Evolutionary conservation across 2,888 invertebrate genomes (phyloP).

Genomic region (Coleophora deauratella): DNA sequence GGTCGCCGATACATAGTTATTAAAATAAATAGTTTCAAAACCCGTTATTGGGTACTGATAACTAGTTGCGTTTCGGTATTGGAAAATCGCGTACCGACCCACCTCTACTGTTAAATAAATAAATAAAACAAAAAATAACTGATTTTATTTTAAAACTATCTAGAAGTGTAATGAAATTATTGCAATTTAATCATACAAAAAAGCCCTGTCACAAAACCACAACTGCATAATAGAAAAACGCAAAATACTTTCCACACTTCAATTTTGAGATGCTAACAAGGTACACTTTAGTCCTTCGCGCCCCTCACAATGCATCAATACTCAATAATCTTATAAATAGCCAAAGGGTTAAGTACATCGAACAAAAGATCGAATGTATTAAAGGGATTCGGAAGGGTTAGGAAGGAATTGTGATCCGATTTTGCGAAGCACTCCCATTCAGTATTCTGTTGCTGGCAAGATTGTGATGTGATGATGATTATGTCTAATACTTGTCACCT

Average conservation of each 20-base stretch:
- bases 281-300: constrained; percentile 59
- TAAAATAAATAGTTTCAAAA: too few relatives aligned
- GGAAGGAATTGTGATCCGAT: constrained; percentile 37
- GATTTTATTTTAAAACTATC: too few relatives aligned
- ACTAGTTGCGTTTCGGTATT: too few relatives aligned
- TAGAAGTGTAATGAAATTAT: too few relatives aligned
- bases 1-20: too few relatives aligned
- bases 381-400: constrained; percentile 21
- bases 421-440: constrained; percentile 22
- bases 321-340: constrained; percentile 70
- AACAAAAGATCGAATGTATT: constrained; percentile 27
- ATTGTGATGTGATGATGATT: too few relatives aligned
- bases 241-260: constrained; percentile 12
- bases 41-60: too few relatives aligned
- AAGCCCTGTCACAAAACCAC: constrained; percentile 18
- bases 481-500: too few relatives aligned
- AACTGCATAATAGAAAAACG: constrained; percentile 6
- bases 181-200: neutral
- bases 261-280: constrained; percentile 37
- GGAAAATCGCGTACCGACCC: too few relatives aligned
- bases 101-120: too few relatives aligned
- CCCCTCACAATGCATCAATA: constrained; percentile 65
- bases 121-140: too few relatives aligned
- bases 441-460: too few relatives aligned
- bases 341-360: constrained; percentile 24